These are phyloP conservation scores for Pollachius pollachius DNA, from an alignment of 2,113 vertebrate species.

Conservation along the genomic window DNA sequence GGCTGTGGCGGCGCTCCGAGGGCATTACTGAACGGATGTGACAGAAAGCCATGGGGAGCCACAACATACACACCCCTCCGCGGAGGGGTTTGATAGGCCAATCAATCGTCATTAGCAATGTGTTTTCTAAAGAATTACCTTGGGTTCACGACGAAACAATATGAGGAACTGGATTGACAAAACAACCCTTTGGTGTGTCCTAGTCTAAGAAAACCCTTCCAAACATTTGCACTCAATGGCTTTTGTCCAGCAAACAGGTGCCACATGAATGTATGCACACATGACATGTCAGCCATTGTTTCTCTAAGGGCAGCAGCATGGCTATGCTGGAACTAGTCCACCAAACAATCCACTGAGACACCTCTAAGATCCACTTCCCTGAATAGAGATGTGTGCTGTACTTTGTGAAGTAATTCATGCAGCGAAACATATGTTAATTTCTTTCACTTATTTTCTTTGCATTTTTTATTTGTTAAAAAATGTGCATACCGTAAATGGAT, in stretches of 20 bases:
- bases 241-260: conserved; percentile 8
- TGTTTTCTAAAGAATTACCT: conserved; percentile 33
- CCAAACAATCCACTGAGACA: conserved; percentile 19
- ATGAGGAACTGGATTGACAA: not conserved
- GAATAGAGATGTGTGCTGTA: conserved; percentile 37
- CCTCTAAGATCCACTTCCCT: conserved; percentile 7
- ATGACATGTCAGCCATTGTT: conserved; percentile 1
- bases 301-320: not conserved
- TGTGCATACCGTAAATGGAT: conserved; percentile 37
- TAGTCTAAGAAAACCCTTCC: conserved; percentile 9
- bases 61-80: conserved; percentile 14
- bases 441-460: conserved; percentile 13
- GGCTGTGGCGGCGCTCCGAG: conserved; percentile 42
- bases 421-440: conserved; percentile 17
- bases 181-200: conserved; percentile 18
- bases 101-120: conserved; percentile 26
- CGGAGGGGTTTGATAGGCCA: conserved; percentile 26
- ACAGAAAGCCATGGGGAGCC: conserved; percentile 35
- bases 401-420: conserved; percentile 25
- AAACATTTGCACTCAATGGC: conserved; percentile 27
- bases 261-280: conserved; percentile 17
- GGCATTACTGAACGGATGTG: conserved; percentile 44
- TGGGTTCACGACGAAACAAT: conserved; percentile 8
- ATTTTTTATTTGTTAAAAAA: conserved; percentile 23
- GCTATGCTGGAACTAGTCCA: conserved; percentile 18